A percentile compares a stretch with the other conserved stretches of the same genome.
phyloP scores from a whole-genome alignment of 2,888 invertebrate genomes.

The Eristalis intricaria region DNA sequence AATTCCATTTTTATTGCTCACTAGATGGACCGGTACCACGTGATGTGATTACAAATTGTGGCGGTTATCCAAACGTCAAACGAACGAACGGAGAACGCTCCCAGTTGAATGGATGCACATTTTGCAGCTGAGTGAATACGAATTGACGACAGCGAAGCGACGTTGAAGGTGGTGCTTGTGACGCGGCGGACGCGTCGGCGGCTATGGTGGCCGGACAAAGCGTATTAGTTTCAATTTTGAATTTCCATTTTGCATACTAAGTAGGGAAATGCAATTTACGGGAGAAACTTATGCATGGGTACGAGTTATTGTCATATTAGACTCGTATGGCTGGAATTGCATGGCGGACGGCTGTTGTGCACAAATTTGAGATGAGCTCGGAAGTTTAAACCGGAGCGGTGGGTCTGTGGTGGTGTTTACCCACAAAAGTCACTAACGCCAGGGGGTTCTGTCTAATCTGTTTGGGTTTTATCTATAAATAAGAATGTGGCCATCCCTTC shows the following conservation, averaged over 20 bases:
- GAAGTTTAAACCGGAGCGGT: neutral
- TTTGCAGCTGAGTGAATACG: slow-evolving; percentile 17
- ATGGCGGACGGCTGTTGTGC: neutral
- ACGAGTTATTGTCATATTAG: slow-evolving; percentile 47
- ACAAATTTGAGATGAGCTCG: neutral
- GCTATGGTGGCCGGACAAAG: slow-evolving; percentile 60
- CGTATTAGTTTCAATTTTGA: slow-evolving; percentile 71
- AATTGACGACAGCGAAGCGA: neutral
- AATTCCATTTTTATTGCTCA: slow-evolving; percentile 67
- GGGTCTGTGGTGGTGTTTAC: neutral
- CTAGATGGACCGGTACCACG: slow-evolving; percentile 62
- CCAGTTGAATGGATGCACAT: slow-evolving; percentile 61
- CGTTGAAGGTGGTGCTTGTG: neutral
- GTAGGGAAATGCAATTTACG: slow-evolving; percentile 54
- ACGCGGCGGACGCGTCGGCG: slow-evolving; percentile 10
- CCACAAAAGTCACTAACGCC: neutral
- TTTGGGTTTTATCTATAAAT: neutral
- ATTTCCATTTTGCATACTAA: slow-evolving; percentile 70
- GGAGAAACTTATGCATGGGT: slow-evolving; percentile 33
- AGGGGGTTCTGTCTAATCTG: neutral
- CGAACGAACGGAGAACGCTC: slow-evolving; percentile 37
- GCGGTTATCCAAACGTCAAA: slow-evolving; percentile 49
- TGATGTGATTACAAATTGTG: slow-evolving; percentile 60
- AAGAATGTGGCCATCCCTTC: neutral
- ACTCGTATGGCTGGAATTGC: neutral